Conservation (phyloP, 2,888 invertebrate genomes). For the Trichogramma dendrolimi region DNA sequence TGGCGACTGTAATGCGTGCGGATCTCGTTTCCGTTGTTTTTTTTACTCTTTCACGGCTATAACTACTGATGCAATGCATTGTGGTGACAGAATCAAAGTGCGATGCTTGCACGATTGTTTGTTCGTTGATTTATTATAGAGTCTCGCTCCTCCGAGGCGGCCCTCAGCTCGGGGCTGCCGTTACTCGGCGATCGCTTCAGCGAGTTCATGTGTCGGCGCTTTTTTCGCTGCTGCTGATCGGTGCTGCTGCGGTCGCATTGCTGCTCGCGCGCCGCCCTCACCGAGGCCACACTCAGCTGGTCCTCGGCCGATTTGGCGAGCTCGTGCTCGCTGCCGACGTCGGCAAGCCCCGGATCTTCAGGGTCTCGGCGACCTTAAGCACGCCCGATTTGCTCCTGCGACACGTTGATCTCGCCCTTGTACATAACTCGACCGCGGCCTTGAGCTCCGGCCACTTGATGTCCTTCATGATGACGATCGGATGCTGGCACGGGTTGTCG, state of each 20-base stretch:
- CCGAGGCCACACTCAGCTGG: too few species aligned
- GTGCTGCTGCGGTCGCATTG: slow-evolving; percentile 31
- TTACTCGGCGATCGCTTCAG: slow-evolving; percentile 53
- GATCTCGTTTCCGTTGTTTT: too few species aligned
- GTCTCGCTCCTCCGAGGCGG: slow-evolving; percentile 49
- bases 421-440: slow-evolving; percentile 94
- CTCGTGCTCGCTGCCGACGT: slow-evolving; percentile 73
- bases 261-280: slow-evolving; percentile 39
- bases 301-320: slow-evolving; percentile 53
- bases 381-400: slow-evolving; percentile 86
- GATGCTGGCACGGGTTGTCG: slow-evolving; percentile 91
- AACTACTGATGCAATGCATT: too few species aligned
- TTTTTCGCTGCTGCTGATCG: slow-evolving; percentile 41
- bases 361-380: slow-evolving; percentile 78
- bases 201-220: slow-evolving; percentile 53
- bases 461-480: slow-evolving; percentile 89
- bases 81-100: too few species aligned
- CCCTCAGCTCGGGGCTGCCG: slow-evolving; percentile 44
- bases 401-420: slow-evolving; percentile 92
- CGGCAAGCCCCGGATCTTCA: slow-evolving; percentile 85
- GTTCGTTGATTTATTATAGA: too few species aligned
- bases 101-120: too few species aligned
- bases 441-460: slow-evolving; percentile 85
- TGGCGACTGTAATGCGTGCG: too few species aligned
- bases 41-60: too few species aligned